Evolutionary conservation across 2,888 invertebrate genomes (phyloP).

Genomic region (Drosophila anomelani): DNA sequence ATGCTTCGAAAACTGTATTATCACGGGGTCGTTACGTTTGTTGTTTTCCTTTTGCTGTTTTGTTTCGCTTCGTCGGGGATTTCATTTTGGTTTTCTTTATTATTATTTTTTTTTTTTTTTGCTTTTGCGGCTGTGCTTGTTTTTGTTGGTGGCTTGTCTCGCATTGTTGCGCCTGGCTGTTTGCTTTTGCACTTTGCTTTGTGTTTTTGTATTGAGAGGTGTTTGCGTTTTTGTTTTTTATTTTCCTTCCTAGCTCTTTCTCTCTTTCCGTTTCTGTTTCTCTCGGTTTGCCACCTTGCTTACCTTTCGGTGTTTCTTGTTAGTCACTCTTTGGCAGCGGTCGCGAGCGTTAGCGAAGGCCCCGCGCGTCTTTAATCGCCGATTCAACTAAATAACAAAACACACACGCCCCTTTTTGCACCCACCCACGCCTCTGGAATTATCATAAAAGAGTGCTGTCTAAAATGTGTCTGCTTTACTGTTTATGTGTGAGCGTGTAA

Average conservation of each 20-base stretch:
- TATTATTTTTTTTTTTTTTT: constrained; percentile 4
- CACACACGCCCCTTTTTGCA: constrained; percentile 28
- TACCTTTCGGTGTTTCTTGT: constrained; percentile 49
- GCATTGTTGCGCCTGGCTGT: constrained; percentile 43
- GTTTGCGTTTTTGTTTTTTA: constrained; percentile 37
- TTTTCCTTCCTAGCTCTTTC: constrained; percentile 34
- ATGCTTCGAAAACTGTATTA: constrained; percentile 61
- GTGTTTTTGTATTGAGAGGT: constrained; percentile 39
- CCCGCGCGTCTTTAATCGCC: constrained; percentile 58
- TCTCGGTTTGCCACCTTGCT: constrained; percentile 6
- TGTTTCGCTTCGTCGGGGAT: constrained; percentile 39
- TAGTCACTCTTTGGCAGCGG: constrained; percentile 77
- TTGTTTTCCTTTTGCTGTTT: constrained; percentile 32
- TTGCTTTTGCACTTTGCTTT: constrained; percentile 64
- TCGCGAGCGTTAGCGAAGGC: constrained; percentile 63
- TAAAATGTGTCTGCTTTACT: constrained; percentile 34
- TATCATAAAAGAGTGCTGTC: constrained; percentile 38
- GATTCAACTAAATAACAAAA: constrained; percentile 24
- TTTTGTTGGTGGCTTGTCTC: constrained; percentile 41
- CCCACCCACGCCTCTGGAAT: constrained; percentile 40
- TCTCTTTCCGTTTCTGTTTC: constrained; percentile 11
- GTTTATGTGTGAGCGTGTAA: constrained; percentile 7
- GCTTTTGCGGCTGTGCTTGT: constrained; percentile 22
- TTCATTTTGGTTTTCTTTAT: constrained; percentile 22
- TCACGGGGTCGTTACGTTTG: constrained; percentile 51